Base-by-base conservation (phyloP, 2,888 invertebrate species). In the Tenthredo livida region DNA sequence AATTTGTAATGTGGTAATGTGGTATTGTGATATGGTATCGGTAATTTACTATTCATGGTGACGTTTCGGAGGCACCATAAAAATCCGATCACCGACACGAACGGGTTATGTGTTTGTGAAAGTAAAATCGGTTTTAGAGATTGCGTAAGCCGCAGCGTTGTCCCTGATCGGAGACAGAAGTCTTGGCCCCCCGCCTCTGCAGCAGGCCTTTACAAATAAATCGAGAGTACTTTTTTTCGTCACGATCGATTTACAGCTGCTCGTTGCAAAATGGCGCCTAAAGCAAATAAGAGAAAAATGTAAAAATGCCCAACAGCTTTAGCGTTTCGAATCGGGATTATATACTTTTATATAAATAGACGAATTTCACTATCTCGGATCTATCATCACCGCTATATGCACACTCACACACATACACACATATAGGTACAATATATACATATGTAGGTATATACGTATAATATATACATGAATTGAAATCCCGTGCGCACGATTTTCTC, bases 101-200 rank as follows among this genome's bases (percentile, higher is more conserved):
- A 67, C 83, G 50, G 25, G 83, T 83, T 83, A 83, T 83, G 83
- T 50, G 67, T 67, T 83, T 83, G 83, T 70, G 83, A 83, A 83
- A 83, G 83, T 83, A 83, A 83, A 83, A 83, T 83, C 83, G 67
- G 83, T 83, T 83, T 83, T 70, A 83, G 80, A 83, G 40, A 83
- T 83, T 83, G 83, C 83, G 83, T 83, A 83, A 83, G 83, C n/a
- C n/a, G 80, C 61, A 61, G 80, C 29, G 29, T 37, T 80, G 78
- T 80, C 80, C 80, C 80, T 80, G 80, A 80, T 80, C 61, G 80
- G 9, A 54, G 77, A 77, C 77, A 77, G 50, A 77, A 77, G 54
- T 77, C 77, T 77, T 67, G 67, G 33, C 25, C 61, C 33, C 61
- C 61, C 21, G 25, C 12, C 10, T 4, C 25, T 25, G 12, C 10